Evolutionary conservation across 2,113 vertebrate genomes (phyloP), one percentile per base, ranked within the genome.

Genomic region (Pandion haliaetus): DNA sequence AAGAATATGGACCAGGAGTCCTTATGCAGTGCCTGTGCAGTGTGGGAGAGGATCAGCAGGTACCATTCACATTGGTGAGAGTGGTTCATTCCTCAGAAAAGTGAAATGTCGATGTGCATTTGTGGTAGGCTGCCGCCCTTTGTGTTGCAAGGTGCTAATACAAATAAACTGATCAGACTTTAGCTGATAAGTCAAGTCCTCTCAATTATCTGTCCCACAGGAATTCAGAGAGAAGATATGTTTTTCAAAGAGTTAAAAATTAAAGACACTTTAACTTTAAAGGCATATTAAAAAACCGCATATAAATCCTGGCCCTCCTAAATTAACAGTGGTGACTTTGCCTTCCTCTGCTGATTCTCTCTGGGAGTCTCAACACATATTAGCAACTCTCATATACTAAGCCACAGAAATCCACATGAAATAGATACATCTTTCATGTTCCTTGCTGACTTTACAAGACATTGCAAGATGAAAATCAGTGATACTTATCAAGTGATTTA

Each of bases 281-380:
- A 42, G 32, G 24, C 28, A 49, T 66, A 29, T 25, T 47, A 4
- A 26, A 63, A 54, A 12, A 0, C 0, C 0, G n/a, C 5, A 13
- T 40, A 21, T 42, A 81, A 86, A 76, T 86, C 47, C 42, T 78
- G 20, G 28, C 10, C 38, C 38, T 87, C 65, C 57, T 85, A 54
- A 85, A 86, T 76, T 52, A 72, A 50, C 19, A 38, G 4, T 6
- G 32, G 45, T 63, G 83, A 57, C 36, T 90, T 59, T 72, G 65
- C 79, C 49, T 69, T 65, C 36, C 49, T 95, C n/a, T 90, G 70
- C 70, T 69, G 61, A 45, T 54, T 67, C 62, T 55, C 42, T 74
- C 21, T 77, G 55, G 25, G 70, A 76, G 17, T 80, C 62, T 88
- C 76, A 78, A 14, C 42, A 32, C 8, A 12, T 10, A 13, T 3